Conservation (phyloP, 2,113 vertebrate genomes). For the Conger conger region DNA sequence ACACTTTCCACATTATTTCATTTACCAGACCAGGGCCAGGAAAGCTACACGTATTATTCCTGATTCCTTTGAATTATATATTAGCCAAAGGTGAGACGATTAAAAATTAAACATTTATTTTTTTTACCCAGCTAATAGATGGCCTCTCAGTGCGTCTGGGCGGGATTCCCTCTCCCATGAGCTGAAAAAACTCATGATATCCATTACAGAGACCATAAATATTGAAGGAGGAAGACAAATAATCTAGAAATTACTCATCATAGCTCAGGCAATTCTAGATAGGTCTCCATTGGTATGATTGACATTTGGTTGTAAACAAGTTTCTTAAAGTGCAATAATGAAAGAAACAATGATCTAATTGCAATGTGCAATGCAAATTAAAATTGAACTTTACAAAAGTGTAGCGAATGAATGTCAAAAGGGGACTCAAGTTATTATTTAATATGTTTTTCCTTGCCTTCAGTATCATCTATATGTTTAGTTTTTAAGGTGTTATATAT, state of each 20-base stretch:
- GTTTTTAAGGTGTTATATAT: too few species aligned
- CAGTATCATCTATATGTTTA: too few species aligned
- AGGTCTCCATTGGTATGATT: conserved; percentile 21
- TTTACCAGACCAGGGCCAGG: conserved; percentile 58
- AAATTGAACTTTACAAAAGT: neutral
- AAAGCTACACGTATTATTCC: conserved; percentile 61
- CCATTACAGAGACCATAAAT: conserved; percentile 63
- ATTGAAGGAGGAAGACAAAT: conserved; percentile 64
- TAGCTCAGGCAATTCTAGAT: conserved; percentile 42
- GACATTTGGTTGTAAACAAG: conserved; percentile 23
- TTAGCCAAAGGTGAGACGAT: conserved; percentile 62
- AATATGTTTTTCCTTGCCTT: neutral
- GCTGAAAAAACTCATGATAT: conserved; percentile 47
- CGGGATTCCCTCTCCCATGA: conserved; percentile 48
- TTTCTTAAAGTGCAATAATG: conserved; percentile 7
- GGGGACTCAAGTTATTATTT: neutral
- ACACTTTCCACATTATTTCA: conserved; percentile 72
- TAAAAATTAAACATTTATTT: conserved; percentile 63
- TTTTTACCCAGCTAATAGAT: conserved; percentile 48
- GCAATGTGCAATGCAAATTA: neutral
- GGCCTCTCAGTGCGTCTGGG: conserved; percentile 30
- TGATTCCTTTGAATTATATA: conserved; percentile 71
- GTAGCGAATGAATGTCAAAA: neutral
- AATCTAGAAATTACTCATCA: conserved; percentile 61
- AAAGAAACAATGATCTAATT: conserved; percentile 30